These are phyloP conservation scores for Platyscapa corneri DNA, from an alignment of 1,140 invertebrate genomes.

Conservation along the genomic window DNA sequence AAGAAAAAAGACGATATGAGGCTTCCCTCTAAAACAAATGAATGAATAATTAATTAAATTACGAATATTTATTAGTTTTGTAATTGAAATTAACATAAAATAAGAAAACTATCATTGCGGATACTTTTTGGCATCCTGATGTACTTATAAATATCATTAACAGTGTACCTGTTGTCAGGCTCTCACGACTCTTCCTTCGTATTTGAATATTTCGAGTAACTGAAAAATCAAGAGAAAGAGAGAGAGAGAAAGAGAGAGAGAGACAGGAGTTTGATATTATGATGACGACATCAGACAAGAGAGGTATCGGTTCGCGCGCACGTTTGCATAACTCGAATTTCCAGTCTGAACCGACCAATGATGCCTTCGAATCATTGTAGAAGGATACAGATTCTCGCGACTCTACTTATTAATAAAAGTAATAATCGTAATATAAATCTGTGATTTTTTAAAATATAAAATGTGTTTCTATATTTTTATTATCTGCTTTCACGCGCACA, in stretches of 20 bases:
- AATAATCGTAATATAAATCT: background rate
- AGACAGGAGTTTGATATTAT: no score
- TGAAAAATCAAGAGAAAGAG: background rate
- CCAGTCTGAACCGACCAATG: conserved; percentile 39
- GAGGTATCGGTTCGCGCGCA: background rate
- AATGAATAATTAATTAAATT: background rate
- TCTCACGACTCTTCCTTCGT: background rate
- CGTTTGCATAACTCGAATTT: conserved; percentile 55
- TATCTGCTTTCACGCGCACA: background rate
- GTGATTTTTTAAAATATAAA: background rate
- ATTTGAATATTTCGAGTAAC: conserved; percentile 43
- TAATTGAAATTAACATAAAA: background rate
- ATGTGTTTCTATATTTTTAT: background rate
- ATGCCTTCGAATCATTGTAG: conserved; percentile 28
- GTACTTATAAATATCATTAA: background rate
- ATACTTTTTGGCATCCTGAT: background rate
- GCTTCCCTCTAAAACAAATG: background rate
- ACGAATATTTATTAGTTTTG: background rate
- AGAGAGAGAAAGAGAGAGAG: conserved; percentile 13
- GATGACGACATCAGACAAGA: background rate
- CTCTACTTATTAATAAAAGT: background rate
- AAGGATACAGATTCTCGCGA: conserved; percentile 16
- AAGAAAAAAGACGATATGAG: background rate
- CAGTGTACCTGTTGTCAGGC: background rate
- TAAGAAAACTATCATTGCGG: background rate